Base-by-base conservation (phyloP, 2,113 vertebrate species). In the Polypterus bichir region DNA sequence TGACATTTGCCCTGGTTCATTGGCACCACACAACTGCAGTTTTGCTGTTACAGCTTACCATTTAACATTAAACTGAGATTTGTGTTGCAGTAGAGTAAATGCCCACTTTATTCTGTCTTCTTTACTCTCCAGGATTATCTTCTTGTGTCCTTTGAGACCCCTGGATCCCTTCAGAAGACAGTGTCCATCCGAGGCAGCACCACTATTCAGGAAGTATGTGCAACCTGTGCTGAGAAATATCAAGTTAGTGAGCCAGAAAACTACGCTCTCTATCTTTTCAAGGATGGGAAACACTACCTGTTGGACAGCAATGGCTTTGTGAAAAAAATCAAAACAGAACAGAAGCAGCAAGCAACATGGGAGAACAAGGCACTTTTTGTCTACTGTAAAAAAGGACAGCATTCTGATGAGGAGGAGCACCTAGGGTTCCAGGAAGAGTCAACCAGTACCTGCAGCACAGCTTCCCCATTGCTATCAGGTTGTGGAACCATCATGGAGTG, bases 91-190 rank as follows among this genome's bases (percentile, higher is more conserved):
- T 27, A 27, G 27, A 27, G 27, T 27, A 27, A 27, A 27, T 27
- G 27, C 27, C 27, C 27, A 27, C 27, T 27, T 53, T 53, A 10
- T 8, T 10, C 51, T 7, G 51, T 53, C 51, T 53, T 10, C 7
- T 53, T 27, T 27, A 27, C 27, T 27, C 10, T 7, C 7, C 51
- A 62, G 69, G 62, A 68, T 49, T 63, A 59, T 8, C 66, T 70
- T 47, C 58, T 54, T 0, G 6, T 70, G 52, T 70, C 66, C 54
- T 57, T 68, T 9, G 44, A n/a, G 3, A 64, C 67, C 8, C 66
- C 63, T 7, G 57, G 56, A 9, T 52, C 1, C 4, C 10, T 63
- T 7, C 66, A 68, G 44, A 62, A 60, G 48, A 10, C 64, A 9
- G 44, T 70, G 11, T 4, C 54, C 1, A 49, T 57, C 0, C 51